Conservation (phyloP, 2,113 vertebrate species). For the Nettapus auritus region DNA sequence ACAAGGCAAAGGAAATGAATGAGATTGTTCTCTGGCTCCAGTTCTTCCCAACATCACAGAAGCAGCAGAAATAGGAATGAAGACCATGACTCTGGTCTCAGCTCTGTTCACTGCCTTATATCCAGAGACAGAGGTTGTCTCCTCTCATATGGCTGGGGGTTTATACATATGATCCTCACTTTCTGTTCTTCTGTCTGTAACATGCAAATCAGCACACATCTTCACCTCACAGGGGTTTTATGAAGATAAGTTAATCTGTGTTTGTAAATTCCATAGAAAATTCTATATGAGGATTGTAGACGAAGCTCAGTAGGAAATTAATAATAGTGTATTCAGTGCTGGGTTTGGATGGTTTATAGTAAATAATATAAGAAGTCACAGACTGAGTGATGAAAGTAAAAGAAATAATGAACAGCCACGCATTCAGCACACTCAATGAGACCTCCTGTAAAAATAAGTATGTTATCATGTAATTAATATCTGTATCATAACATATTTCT, state of each 20-base stretch:
- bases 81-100: background rate
- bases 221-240: background rate
- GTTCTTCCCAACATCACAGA: background rate
- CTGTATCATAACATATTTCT: background rate
- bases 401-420: background rate
- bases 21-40: background rate
- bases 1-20: background rate
- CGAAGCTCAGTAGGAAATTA: background rate
- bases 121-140: background rate
- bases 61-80: background rate
- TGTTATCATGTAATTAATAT: background rate
- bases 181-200: background rate
- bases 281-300: background rate
- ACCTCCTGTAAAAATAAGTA: background rate
- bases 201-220: background rate
- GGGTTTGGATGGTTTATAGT: background rate
- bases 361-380: background rate
- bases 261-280: background rate
- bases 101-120: background rate
- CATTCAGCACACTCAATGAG: background rate
- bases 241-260: background rate
- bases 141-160: accelerated
- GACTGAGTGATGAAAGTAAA: background rate
- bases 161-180: background rate
- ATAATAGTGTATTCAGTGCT: background rate